Evolutionary conservation across 1,140 invertebrate genomes (phyloP).

Genomic region (Neuroterus valhalla): DNA sequence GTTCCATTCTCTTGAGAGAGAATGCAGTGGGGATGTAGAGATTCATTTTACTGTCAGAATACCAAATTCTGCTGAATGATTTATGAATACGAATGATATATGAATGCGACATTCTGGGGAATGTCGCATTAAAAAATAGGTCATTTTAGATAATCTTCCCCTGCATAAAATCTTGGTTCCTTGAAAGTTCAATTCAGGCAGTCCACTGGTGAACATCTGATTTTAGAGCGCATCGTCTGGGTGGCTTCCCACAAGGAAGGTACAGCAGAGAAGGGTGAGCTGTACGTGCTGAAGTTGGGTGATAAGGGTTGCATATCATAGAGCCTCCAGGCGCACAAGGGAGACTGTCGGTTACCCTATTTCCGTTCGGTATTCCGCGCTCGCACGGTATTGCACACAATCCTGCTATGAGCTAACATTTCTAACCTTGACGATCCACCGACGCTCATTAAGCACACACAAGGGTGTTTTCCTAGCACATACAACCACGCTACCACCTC

Average conservation of each 20-base stretch:
- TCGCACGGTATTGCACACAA: slow-evolving; percentile 49
- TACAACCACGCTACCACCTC: slow-evolving; percentile 40
- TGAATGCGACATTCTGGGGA: no score
- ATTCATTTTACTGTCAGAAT: no score
- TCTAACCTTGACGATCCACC: slow-evolving; percentile 37
- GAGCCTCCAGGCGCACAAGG: slow-evolving; percentile 31
- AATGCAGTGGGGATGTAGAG: no score
- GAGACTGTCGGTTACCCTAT: slow-evolving; percentile 42
- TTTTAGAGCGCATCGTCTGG: slow-evolving; percentile 47
- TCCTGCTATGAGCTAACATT: slow-evolving; percentile 39
- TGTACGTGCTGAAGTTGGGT: slow-evolving; percentile 37
- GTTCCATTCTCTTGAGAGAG: no score
- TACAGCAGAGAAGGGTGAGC: slow-evolving; percentile 40
- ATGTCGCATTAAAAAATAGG: no score
- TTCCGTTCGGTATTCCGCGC: slow-evolving; percentile 52
- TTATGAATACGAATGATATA: no score
- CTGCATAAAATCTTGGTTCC: no score
- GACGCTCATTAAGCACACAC: slow-evolving; percentile 45
- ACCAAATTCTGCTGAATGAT: no score
- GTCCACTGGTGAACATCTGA: slow-evolving; percentile 41
- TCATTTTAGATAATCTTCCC: no score
- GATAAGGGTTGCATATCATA: slow-evolving; percentile 50
- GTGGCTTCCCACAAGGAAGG: slow-evolving; percentile 39
- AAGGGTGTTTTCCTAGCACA: slow-evolving; percentile 34
- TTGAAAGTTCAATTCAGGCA: no score